These are phyloP conservation scores for Gastrophysa polygoni DNA, from an alignment of 2,888 invertebrate genomes.

Conservation along the genomic window DNA sequence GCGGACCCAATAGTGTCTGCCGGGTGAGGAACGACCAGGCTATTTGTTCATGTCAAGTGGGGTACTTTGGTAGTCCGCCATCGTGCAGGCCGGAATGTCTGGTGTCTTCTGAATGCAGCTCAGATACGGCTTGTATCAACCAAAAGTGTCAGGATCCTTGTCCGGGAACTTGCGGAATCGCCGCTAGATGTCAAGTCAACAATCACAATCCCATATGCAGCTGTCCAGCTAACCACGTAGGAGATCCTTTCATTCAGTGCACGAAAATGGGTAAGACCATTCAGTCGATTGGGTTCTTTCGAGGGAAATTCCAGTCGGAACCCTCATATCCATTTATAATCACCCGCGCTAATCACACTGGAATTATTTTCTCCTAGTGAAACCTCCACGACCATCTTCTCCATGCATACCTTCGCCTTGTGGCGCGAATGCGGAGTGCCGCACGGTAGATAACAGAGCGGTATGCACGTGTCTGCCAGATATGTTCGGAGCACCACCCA, in stretches of 20 bases:
- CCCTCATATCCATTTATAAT: no score
- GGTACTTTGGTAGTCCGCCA: slow-evolving; percentile 66
- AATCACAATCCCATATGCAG: slow-evolving; percentile 70
- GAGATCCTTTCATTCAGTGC: slow-evolving; percentile 66
- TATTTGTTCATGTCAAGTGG: slow-evolving; percentile 67
- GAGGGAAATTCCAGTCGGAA: no score
- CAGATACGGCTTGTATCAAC: slow-evolving; percentile 66
- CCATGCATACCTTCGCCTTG: slow-evolving; percentile 79
- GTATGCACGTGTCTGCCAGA: slow-evolving; percentile 76
- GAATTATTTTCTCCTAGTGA: slow-evolving; percentile 32
- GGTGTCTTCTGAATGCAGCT: slow-evolving; percentile 65
- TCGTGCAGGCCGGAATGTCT: slow-evolving; percentile 67
- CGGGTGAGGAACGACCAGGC: slow-evolving; percentile 63
- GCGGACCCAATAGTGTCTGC: slow-evolving; percentile 67
- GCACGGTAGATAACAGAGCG: slow-evolving; percentile 67
- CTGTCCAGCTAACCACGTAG: slow-evolving; percentile 65
- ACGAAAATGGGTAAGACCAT: slow-evolving; percentile 58
- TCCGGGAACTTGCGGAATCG: slow-evolving; percentile 64
- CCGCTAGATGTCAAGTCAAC: slow-evolving; percentile 65
- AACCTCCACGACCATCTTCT: slow-evolving; percentile 57
- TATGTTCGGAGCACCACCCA: slow-evolving; percentile 79
- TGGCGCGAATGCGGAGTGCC: slow-evolving; percentile 72
- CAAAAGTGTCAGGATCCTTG: slow-evolving; percentile 71
- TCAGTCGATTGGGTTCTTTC: not conserved
- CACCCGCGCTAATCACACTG: not conserved